phyloP scores from a whole-genome alignment of 2,113 vertebrate species.

The Motacilla tschutschensis region DNA sequence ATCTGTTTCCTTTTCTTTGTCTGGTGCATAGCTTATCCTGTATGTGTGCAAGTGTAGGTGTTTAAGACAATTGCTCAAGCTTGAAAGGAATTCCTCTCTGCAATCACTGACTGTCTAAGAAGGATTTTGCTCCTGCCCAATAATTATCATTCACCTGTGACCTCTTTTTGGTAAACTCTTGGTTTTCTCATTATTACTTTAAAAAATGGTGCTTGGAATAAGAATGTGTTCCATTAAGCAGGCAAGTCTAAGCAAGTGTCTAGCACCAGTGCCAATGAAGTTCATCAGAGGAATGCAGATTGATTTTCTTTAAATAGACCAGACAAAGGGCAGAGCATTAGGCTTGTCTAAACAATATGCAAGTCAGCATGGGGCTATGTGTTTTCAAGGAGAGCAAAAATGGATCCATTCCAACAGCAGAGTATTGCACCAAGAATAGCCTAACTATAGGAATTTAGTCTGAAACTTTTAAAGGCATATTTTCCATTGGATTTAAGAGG shows the following conservation, averaged over 20 bases:
- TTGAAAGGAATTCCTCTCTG: slow-evolving; percentile 41
- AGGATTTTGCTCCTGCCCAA: neutral
- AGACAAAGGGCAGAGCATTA: slow-evolving; percentile 7
- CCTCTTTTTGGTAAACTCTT: neutral
- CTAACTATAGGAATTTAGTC: neutral
- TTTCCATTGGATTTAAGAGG: neutral
- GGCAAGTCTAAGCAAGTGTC: slow-evolving; percentile 15
- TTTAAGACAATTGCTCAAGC: slow-evolving; percentile 1
- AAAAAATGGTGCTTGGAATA: neutral
- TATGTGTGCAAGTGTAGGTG: neutral
- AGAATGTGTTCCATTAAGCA: slow-evolving; percentile 34
- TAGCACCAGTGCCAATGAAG: slow-evolving; percentile 6
- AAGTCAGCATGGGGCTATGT: slow-evolving; percentile 6
- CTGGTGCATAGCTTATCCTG: neutral
- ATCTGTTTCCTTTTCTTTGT: slow-evolving; percentile 17
- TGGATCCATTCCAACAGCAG: neutral
- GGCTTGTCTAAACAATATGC: slow-evolving; percentile 49
- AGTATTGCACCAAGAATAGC: neutral
- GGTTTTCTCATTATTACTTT: neutral
- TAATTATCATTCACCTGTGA: slow-evolving; percentile 30
- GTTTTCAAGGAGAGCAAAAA: slow-evolving; percentile 23
- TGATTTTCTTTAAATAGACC: slow-evolving; percentile 59
- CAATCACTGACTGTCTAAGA: neutral
- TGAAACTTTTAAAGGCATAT: neutral
- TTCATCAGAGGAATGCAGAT: slow-evolving; percentile 43